Conservation (phyloP, 1,140 invertebrate species). For the Cydia amplana region DNA sequence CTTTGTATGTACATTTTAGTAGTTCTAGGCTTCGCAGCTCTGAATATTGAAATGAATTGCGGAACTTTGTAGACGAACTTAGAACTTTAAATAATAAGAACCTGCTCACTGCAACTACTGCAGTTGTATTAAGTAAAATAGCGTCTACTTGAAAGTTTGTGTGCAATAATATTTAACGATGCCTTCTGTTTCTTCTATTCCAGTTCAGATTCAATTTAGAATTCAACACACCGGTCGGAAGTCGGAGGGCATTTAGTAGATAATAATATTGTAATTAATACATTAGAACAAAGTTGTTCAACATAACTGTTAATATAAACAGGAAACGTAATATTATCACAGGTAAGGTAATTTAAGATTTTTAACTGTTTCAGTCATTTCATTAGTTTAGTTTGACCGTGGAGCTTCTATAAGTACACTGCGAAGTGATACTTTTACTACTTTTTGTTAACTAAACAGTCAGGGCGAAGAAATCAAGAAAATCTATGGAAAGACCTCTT, state of each 20-base stretch:
- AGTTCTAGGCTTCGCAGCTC: slow-evolving; percentile 41
- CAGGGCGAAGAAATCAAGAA: not conserved
- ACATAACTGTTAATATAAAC: too few relatives aligned
- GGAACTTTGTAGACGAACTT: slow-evolving; percentile 59
- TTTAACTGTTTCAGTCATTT: too few relatives aligned
- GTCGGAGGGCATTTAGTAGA: not conserved
- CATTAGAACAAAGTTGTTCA: too few relatives aligned
- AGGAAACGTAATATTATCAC: too few relatives aligned
- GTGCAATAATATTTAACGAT: slow-evolving; percentile 38
- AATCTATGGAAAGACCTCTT: not conserved
- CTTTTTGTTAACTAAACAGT: not conserved
- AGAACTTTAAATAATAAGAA: slow-evolving; percentile 65
- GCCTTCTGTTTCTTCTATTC: slow-evolving; percentile 2
- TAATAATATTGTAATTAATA: not conserved
- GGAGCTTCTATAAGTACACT: too few relatives aligned
- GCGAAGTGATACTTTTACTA: too few relatives aligned
- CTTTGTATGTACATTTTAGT: slow-evolving; percentile 30
- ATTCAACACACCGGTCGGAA: not conserved
- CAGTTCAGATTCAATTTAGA: not conserved
- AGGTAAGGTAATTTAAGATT: too few relatives aligned
- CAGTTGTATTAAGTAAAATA: slow-evolving; percentile 63
- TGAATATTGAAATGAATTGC: slow-evolving; percentile 64
- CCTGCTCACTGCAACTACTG: slow-evolving; percentile 50
- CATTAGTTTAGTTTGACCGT: too few relatives aligned
- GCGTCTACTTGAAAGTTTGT: slow-evolving; percentile 50